Conservation (phyloP, 2,113 vertebrate species). For the Bungarus multicinctus region DNA sequence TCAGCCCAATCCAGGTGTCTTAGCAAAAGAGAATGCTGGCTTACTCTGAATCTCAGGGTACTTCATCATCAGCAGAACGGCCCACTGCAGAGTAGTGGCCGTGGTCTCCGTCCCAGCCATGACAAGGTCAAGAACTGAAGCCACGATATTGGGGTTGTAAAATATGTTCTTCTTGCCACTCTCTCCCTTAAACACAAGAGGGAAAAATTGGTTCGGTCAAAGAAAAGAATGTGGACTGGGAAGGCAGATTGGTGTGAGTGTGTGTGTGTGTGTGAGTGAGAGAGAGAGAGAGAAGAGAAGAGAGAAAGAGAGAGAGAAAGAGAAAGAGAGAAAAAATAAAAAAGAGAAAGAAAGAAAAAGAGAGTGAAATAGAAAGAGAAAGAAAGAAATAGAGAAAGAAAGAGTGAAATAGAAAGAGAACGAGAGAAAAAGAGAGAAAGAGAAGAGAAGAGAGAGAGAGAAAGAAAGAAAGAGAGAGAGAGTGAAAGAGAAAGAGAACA, state of each 20-base stretch:
- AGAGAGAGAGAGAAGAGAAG: too few relatives aligned
- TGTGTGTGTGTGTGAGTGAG: too few relatives aligned
- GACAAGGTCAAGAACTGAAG: constrained; percentile 76
- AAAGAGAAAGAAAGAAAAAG: accelerated
- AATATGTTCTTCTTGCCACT: constrained; percentile 46
- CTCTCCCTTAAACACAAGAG: constrained; percentile 33
- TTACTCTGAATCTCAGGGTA: constrained; percentile 72
- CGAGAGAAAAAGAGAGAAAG: too few relatives aligned
- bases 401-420: too few relatives aligned
- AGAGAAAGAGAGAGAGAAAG: accelerated
- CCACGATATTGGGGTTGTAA: constrained; percentile 66
- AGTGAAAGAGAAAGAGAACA: too few relatives aligned
- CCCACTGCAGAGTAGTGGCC: constrained; percentile 78
- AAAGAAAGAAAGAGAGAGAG: too few relatives aligned
- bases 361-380: background rate
- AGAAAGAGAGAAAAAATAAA: accelerated
- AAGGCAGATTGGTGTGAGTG: background rate
- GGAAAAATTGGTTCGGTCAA: too few relatives aligned
- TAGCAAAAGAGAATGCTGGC: background rate
- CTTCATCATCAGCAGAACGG: constrained; percentile 74
- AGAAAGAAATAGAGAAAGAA: too few relatives aligned
- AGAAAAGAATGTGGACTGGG: background rate
- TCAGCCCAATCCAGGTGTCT: background rate
- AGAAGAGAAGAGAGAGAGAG: too few relatives aligned
- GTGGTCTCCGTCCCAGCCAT: constrained; percentile 83